These are phyloP conservation scores for Hymenochirus boettgeri DNA, from an alignment of 2,113 vertebrate species.

Conservation along the genomic window DNA sequence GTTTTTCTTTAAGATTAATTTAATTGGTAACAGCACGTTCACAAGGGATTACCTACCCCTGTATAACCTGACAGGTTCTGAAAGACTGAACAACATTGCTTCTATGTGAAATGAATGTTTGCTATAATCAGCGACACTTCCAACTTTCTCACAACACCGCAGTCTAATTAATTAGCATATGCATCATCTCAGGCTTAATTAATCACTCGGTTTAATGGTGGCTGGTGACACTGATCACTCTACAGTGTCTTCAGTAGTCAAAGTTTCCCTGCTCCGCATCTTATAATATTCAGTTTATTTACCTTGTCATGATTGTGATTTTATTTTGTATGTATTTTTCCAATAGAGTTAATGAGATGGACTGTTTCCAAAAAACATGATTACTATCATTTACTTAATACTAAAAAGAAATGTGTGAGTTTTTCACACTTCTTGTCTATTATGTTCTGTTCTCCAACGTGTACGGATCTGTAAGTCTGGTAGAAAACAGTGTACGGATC, in stretches of 20 bases:
- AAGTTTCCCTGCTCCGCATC: conserved; percentile 13
- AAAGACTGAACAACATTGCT: conserved; percentile 20
- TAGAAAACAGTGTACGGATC: too few relatives aligned
- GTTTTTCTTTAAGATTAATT: too few relatives aligned
- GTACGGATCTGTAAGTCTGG: too few relatives aligned
- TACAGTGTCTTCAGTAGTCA: conserved; percentile 14
- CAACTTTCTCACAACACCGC: conserved; percentile 23
- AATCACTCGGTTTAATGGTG: conserved; percentile 38
- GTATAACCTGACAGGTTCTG: conserved; percentile 4
- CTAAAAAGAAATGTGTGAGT: not conserved
- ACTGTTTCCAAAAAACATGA: conserved; percentile 31
- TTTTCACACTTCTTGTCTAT: too few relatives aligned
- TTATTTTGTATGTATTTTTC: conserved; percentile 23
- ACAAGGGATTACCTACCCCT: too few relatives aligned
- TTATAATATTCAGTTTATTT: conserved; percentile 36
- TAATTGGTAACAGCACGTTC: too few relatives aligned
- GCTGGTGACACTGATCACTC: conserved; percentile 33
- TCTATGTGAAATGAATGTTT: conserved; percentile 35
- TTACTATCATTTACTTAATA: conserved; percentile 22
- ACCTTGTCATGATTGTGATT: conserved; percentile 3
- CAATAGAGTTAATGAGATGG: conserved; percentile 24
- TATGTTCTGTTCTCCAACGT: too few relatives aligned
- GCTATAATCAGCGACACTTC: conserved; percentile 30
- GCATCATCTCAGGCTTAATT: conserved; percentile 34
- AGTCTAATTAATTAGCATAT: conserved; percentile 39